phyloP scores from a whole-genome alignment of 2,888 invertebrate genomes.

The Anticlea derivata region DNA sequence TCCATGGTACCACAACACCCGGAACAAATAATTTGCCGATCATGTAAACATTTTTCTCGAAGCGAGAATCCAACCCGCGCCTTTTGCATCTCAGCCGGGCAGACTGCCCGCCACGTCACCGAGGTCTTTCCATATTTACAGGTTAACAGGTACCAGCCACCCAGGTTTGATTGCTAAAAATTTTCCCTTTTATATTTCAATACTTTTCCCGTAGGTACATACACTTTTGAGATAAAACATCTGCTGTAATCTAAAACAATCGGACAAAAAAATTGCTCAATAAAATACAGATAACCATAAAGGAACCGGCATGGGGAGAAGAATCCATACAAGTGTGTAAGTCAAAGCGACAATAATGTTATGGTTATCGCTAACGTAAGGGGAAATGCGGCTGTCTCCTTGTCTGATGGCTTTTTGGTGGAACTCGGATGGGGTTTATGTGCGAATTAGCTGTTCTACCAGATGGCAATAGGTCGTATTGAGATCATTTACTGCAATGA shows the following conservation, averaged over 20 bases:
- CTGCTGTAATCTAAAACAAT: constrained; percentile 22
- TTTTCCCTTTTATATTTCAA: no score
- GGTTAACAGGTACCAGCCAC: no score
- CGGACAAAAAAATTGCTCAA: constrained; percentile 13
- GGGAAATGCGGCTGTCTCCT: not conserved
- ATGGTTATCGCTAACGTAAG: constrained; percentile 28
- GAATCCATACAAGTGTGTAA: constrained; percentile 35
- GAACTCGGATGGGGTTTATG: constrained; percentile 16
- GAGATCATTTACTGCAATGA: not conserved
- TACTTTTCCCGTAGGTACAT: no score
- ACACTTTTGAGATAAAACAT: constrained; percentile 12
- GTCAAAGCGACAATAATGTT: constrained; percentile 39
- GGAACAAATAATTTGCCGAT: no score
- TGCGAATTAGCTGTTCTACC: constrained; percentile 12
- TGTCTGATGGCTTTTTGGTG: constrained; percentile 12
- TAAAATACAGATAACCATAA: constrained; percentile 24
- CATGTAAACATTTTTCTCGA: no score
- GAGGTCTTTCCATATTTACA: no score
- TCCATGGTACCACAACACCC: no score
- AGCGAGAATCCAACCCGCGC: no score
- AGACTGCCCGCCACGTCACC: no score
- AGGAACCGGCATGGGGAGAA: constrained; percentile 38
- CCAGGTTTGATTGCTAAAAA: no score
- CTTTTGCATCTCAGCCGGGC: no score
- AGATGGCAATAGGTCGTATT: constrained; percentile 7